Conservation (phyloP, 2,888 invertebrate genomes). For the Cistogaster globosa region DNA sequence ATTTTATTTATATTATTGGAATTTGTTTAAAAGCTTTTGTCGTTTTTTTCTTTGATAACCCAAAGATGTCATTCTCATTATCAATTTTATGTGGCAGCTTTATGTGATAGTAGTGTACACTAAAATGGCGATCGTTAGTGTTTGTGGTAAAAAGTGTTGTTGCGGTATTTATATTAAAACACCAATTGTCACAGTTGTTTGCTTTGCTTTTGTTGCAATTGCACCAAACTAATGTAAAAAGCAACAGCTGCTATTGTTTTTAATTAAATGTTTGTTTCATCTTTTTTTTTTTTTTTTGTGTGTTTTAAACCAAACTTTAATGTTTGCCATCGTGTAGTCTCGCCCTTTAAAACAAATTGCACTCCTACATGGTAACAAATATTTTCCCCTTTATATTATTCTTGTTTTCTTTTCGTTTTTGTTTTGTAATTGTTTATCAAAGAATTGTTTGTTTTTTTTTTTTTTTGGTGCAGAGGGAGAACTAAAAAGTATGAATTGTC, state of each 20-base stretch:
- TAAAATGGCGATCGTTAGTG: constrained; percentile 12
- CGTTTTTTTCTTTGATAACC: too few relatives aligned
- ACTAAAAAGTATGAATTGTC: not conserved
- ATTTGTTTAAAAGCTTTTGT: too few relatives aligned
- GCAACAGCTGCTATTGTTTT: constrained; percentile 32
- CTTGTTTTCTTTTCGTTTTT: not conserved
- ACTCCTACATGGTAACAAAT: not conserved
- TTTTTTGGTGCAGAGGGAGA: not conserved
- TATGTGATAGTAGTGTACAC: too few relatives aligned
- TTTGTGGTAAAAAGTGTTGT: constrained; percentile 8
- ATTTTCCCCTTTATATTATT: not conserved
- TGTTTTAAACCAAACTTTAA: not conserved
- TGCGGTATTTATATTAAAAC: constrained; percentile 9
- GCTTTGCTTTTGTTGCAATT: not conserved
- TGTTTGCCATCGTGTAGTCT: not conserved
- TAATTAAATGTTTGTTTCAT: constrained; percentile 24
- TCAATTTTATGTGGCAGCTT: too few relatives aligned
- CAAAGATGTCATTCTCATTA: too few relatives aligned
- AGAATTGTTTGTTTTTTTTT: not conserved
- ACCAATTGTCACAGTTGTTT: constrained; percentile 2
- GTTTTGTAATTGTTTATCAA: not conserved
- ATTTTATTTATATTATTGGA: too few relatives aligned
- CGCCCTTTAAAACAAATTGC: not conserved
- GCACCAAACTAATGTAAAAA: not conserved
- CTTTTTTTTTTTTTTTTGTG: not conserved